Evolutionary conservation across 2,113 vertebrate genomes (phyloP), one percentile per base, ranked within the genome.

Genomic region (Malurus alboscapulatus): DNA sequence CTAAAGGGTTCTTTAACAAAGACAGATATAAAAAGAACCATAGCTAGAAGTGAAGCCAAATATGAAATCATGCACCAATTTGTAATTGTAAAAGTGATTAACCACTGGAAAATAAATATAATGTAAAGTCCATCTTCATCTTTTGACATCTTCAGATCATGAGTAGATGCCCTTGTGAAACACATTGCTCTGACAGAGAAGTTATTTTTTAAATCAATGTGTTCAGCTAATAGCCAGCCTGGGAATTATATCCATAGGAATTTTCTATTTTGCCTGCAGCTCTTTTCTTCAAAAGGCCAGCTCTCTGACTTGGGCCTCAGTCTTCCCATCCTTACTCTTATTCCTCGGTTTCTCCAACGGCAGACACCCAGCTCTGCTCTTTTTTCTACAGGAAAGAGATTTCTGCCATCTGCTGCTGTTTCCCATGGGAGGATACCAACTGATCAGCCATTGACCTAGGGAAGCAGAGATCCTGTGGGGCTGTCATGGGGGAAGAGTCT

Each of bases 41-140:
- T 71, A 92, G 38, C 55, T 62, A 67, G 34, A 94, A 94, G 84
- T 81, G 1, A 87, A 91, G 55, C 73, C 65, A 94, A 91, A 92
- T 91, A 77, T 69, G 32, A 94, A 96, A 93, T 91, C 68, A 88
- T 74, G 44, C 81, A 88, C 38, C 65, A 81, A 87, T 93, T 94
- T 91, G 76, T 93, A 92, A 87, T 51, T 87, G 68, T 51, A 92
- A 78, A 83, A 92, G 32, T 7, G 25, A 88, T 84, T 93, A 93
- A 29, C 50, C 24, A 54, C 2, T 8, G 44, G 18, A 12, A 81
- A 59, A 93, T 87, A 77, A 61, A 54, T 24, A 54, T 51, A 36
- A 83, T 85, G 6, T 19, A 7, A 80, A 80, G 68, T 92, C 77
- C 59, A 59, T 90, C 51, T 71, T 91, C 34, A 92, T 88, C 48